A percentile compares a stretch with the other conserved stretches of the same genome.
Evolutionary conservation across 2,888 invertebrate species (phyloP).

Genomic region (Listrodromus nycthemerus): DNA sequence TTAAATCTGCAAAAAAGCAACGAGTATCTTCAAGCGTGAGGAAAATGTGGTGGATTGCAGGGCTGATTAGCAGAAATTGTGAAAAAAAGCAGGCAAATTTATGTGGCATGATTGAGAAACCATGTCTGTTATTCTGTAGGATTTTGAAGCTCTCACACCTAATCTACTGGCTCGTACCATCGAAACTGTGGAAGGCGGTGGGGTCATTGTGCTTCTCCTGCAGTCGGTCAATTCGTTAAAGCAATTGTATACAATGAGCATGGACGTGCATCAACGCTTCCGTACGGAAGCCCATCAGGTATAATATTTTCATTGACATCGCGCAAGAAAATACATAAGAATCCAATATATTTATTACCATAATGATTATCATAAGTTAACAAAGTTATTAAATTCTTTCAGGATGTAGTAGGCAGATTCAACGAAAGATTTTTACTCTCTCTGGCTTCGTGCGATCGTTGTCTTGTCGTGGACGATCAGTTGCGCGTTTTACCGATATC

Average conservation of each 20-base stretch:
- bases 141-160: conserved; percentile 99
- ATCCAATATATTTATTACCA: neutral
- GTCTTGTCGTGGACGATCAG: conserved; percentile 97
- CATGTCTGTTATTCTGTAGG: conserved; percentile 85
- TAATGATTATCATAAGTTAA: neutral
- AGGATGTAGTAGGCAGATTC: conserved; percentile 95
- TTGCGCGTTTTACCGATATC: conserved; percentile 96
- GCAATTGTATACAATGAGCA: conserved; percentile 97
- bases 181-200: conserved; percentile 99
- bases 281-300: conserved; percentile 96
- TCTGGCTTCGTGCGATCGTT: conserved; percentile 93
- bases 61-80: too few species aligned
- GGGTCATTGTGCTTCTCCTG: conserved; percentile 95
- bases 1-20: too few species aligned
- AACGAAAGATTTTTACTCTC: conserved; percentile 98
- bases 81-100: too few species aligned
- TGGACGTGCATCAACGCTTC: conserved; percentile 99
- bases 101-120: neutral
- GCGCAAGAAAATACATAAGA: neutral
- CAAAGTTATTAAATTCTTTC: conserved; percentile 21
- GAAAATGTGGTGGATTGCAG: too few species aligned
- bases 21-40: too few species aligned
- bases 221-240: conserved; percentile 94
- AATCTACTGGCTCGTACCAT: conserved; percentile 98
- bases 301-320: conserved; percentile 36